Conservation (phyloP, 30 jellyfish, hydroid and myxozoan species). For the Haliclystus octoradiatus region DNA sequence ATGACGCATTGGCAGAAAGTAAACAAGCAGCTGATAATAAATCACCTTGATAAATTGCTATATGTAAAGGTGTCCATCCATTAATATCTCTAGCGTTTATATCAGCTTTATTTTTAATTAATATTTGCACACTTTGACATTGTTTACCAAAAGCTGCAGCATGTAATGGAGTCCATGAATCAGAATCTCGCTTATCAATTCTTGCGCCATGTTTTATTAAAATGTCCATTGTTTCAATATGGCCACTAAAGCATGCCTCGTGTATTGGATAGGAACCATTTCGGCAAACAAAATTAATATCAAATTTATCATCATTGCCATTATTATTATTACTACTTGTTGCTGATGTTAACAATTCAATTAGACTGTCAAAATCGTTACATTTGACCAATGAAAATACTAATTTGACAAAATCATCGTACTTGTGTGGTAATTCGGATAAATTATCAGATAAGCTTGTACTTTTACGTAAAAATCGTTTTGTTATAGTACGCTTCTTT, state of each 20-base stretch:
- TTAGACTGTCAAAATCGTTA: neutral
- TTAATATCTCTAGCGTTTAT: constrained; percentile 17
- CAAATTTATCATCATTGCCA: neutral
- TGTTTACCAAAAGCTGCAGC: constrained; percentile 69
- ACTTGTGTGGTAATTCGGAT: neutral
- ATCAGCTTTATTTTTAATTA: constrained; percentile 12
- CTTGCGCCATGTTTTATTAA: constrained; percentile 50
- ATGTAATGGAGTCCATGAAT: constrained; percentile 63
- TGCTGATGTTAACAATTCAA: neutral
- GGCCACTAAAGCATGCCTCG: constrained; percentile 52
- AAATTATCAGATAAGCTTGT: neutral
- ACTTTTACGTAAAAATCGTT: neutral
- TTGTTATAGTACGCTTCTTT: neutral
- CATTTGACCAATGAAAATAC: neutral
- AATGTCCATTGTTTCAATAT: constrained; percentile 28
- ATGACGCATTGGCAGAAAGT: constrained; percentile 47
- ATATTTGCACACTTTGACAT: constrained; percentile 18
- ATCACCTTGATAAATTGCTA: constrained; percentile 38
- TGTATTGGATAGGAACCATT: constrained; percentile 41
- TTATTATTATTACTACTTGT: neutral
- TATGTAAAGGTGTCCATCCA: constrained; percentile 44
- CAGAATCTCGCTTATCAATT: constrained; percentile 45
- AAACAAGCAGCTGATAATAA: constrained; percentile 22
- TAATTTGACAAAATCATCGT: neutral
- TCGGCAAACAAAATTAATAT: neutral